These are phyloP conservation scores for Drosophila buzzatii DNA, from an alignment of 2,888 invertebrate species.

Conservation along the genomic window DNA sequence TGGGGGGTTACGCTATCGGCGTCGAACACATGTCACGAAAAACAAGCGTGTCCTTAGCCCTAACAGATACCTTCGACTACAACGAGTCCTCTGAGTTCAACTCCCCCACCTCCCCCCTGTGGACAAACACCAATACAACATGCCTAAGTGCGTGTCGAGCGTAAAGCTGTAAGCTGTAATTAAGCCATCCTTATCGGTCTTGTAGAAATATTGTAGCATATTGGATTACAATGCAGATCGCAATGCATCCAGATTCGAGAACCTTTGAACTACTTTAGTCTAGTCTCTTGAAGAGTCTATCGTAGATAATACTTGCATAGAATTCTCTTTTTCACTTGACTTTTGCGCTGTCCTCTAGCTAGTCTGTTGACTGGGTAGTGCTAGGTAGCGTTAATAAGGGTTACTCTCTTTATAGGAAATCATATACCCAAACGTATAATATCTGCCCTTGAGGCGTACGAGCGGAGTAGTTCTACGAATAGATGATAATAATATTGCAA, in stretches of 20 bases:
- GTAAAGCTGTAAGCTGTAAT: constrained; percentile 58
- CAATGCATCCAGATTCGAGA: not conserved
- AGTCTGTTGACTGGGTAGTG: no score
- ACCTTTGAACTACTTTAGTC: not conserved
- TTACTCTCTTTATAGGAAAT: no score
- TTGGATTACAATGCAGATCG: constrained; percentile 53
- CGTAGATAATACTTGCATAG: not conserved
- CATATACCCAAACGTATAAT: no score
- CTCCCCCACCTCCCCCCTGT: not conserved
- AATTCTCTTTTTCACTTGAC: not conserved
- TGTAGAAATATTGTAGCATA: constrained; percentile 56
- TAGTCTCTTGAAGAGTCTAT: not conserved
- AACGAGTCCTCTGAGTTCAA: not conserved
- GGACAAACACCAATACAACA: constrained; percentile 2
- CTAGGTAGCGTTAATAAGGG: no score
- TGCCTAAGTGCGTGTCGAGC: constrained; percentile 56
- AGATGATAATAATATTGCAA: no score
- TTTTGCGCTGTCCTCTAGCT: not conserved
- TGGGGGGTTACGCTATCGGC: constrained; percentile 72
- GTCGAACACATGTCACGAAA: constrained; percentile 79
- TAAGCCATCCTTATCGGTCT: constrained; percentile 59
- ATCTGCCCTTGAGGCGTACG: no score
- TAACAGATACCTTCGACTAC: not conserved
- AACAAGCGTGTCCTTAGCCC: constrained; percentile 33
- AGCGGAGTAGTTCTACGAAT: no score